A percentile compares a stretch with the other conserved stretches of the same genome.
Evolutionary conservation across 2,888 invertebrate genomes (phyloP).

Genomic region (Torymus auratus): DNA sequence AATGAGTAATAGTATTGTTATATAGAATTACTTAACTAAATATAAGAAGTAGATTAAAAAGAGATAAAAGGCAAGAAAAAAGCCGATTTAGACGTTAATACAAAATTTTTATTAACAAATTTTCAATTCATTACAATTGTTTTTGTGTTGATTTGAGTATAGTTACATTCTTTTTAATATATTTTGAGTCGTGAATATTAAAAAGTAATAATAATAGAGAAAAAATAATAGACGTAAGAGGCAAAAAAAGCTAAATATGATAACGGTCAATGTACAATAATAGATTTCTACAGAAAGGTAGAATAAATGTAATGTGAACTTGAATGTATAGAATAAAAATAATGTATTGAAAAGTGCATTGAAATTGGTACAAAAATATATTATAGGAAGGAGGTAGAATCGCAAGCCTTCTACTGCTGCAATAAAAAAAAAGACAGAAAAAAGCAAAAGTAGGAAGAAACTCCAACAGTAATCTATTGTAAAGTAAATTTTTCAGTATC

Average conservation of each 20-base stretch:
- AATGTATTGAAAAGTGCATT: conserved; percentile 18
- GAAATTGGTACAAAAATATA: conserved; percentile 11
- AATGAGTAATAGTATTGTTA: no score
- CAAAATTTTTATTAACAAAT: conserved; percentile 44
- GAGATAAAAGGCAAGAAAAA: conserved; percentile 44
- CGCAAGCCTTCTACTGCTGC: conserved; percentile 33
- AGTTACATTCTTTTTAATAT: conserved; percentile 22
- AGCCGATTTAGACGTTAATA: conserved; percentile 35
- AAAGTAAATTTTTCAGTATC: background rate
- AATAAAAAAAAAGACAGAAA: background rate
- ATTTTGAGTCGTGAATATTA: conserved; percentile 48
- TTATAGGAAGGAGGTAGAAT: conserved; percentile 26
- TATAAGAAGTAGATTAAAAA: background rate
- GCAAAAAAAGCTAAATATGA: background rate
- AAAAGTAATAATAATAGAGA: conserved; percentile 9
- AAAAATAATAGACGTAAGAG: background rate
- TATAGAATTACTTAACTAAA: background rate
- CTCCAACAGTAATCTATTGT: conserved; percentile 28
- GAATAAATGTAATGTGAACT: background rate
- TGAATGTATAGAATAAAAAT: conserved; percentile 1
- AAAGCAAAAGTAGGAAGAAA: conserved; percentile 52
- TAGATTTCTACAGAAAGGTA: background rate
- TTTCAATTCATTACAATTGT: conserved; percentile 39
- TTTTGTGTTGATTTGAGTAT: conserved; percentile 22
- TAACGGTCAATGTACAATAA: conserved; percentile 1